Evolutionary conservation across 1,140 invertebrate genomes (phyloP), one percentile per base, ranked within the genome.

Genomic region (Caenorhabditis brenneri): DNA sequence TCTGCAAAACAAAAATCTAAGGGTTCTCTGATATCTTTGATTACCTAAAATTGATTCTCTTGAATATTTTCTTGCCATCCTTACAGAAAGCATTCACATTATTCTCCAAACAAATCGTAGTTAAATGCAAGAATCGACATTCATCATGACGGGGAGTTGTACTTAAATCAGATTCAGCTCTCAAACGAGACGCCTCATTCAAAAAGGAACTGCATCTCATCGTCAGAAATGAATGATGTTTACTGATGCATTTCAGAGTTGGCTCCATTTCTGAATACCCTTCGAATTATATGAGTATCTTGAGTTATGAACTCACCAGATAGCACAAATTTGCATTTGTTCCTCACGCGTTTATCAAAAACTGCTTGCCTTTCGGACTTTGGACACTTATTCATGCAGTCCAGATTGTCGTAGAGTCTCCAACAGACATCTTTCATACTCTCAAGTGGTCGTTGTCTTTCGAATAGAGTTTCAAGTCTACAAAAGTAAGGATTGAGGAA

Each of bases 391-490:
- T 74, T 82, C 58, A 82, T 46, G 15, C 81, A 82, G 81, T 82
- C 81, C 42, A 82, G 19, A 29, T 51, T 42, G 58, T 82, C 81
- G 81, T 53, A 74, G 2, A 82, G 60, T 31, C 81, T 65, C 81
- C 81, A 82, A n/a, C 81, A 82, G 31, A 82, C 60, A 27, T 82
- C 81, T 69, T 74, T 82, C 42, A 82, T 51, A 15, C 36, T 69
- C 19, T 42, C 55, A 16, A 55, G 5, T n/a, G 81, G 81, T 82
- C 58, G 36, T 51, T 82, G 81, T 82, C 33, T 82, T 42, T 82
- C 81, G n/a, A 82, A 46, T 9, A 82, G 79, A n/a, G 65, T 74
- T 42, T 74, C 36, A 27, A 74, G 12, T 74, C 65, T 74, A 29
- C 42, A 74, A 46, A 42, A 2, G 9, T 24, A 22, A 27, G n/a